Evolutionary conservation across 92 coral and sea anemone genomes (phyloP), one percentile per base, ranked within the genome.

Genomic region (Desmophyllum pertusum): DNA sequence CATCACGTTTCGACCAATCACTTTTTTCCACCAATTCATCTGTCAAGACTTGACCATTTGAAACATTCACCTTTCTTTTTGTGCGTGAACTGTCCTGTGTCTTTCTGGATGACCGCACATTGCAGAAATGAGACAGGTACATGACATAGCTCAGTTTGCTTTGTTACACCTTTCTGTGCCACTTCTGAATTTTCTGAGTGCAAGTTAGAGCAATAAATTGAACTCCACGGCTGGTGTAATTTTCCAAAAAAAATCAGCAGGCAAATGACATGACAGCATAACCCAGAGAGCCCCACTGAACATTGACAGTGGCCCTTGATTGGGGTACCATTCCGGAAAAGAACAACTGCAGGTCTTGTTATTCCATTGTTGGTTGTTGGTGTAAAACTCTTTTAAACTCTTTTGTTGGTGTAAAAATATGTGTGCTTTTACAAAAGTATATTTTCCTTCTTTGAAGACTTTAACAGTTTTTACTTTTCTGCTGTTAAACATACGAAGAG

Each of bases 241-340:
- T 84, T 79, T 90, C 48, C 62, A 90, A 73, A 83, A n/a, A 25
- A 86, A 25, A 83, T 50, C 80, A 90, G 53, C 3, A 86, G 80
- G 82, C 88, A 82, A 86, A 90, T 72, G 1, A 86, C 85, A 86
- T 90, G 90, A 57, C 88, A 90, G 64, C 88, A 81, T 81, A 90
- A 21, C 19, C 88, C 90, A 33, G 74, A 86, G 3, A 82, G 57
- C 30, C 90, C 93, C 33, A 90, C 55, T 70, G 93, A 14, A 78
- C 86, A 90, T 5, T 81, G 76, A 71, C 90, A 86, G 72, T 90
- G 80, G 25, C 91, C 91, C 86, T 90, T 90, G 17, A 78, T 64
- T 33, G 93, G 90, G 5, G 77, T 48, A 25, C 66, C 64, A 76
- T n/a, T n/a, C 61, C 70, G 23, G 50, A 88, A 88, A 17, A 88